A percentile compares a stretch with the other conserved stretches of the same genome.
phyloP scores from a whole-genome alignment of 2,113 vertebrate genomes.

The Gavia stellata region DNA sequence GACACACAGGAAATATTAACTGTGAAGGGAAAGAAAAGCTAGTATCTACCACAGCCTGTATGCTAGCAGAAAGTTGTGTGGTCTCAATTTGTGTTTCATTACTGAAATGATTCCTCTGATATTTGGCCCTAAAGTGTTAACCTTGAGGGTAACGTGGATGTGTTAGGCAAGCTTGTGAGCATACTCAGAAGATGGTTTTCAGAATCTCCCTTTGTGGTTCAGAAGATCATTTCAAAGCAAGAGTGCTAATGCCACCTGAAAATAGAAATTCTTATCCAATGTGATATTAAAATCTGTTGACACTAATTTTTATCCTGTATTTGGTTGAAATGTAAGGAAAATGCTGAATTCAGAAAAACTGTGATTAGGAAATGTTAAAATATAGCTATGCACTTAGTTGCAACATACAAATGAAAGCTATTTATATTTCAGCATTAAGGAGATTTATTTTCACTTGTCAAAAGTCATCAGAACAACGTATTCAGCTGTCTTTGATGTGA shows the following conservation, averaged over 20 bases:
- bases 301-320: neutral
- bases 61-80: neutral
- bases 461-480: neutral
- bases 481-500: neutral
- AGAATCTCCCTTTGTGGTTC: neutral
- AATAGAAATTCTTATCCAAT: neutral
- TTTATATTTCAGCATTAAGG: neutral
- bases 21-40: neutral
- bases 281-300: neutral
- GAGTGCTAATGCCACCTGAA: neutral
- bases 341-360: neutral
- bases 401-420: neutral
- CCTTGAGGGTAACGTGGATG: accelerated
- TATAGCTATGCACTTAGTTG: neutral
- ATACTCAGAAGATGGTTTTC: neutral
- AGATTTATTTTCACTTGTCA: constrained; percentile 19
- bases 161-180: neutral
- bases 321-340: neutral
- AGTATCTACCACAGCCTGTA: neutral
- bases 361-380: neutral
- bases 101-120: neutral
- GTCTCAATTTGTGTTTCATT: neutral
- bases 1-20: neutral
- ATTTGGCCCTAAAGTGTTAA: neutral
- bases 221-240: neutral